Evolutionary conservation across 2,888 invertebrate genomes (phyloP).

Genomic region (Hipparchia semele): DNA sequence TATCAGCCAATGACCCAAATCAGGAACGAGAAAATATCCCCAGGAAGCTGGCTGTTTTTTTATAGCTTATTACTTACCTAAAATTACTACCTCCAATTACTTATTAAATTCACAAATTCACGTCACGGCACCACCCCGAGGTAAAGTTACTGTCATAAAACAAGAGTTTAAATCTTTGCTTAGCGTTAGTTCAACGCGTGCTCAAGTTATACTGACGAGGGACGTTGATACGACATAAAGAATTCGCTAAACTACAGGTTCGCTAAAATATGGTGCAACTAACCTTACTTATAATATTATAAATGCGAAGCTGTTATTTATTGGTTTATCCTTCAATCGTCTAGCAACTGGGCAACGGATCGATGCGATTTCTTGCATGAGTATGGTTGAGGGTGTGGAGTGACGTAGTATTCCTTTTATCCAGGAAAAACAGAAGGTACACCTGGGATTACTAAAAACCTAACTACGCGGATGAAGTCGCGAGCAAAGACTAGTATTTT

Average conservation of each 20-base stretch:
- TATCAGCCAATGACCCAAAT: no score
- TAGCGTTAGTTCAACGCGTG: constrained; percentile 29
- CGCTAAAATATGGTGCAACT: neutral
- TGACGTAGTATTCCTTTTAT: no score
- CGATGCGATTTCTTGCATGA: no score
- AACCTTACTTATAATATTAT: neutral
- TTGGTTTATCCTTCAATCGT: no score
- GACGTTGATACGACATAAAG: constrained; percentile 16
- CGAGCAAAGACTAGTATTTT: neutral
- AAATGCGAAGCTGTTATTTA: no score
- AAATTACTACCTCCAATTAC: neutral
- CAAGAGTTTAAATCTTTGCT: constrained; percentile 6
- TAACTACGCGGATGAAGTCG: no score
- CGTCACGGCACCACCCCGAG: neutral
- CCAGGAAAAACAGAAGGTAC: no score
- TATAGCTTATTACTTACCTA: neutral
- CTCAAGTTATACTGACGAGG: constrained; percentile 38
- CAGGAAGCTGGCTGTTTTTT: no score
- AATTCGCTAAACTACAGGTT: neutral
- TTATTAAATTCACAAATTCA: neutral
- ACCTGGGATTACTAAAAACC: no score
- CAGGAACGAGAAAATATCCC: no score
- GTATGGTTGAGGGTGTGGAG: no score
- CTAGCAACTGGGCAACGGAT: no score
- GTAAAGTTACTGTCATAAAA: neutral